phyloP scores from a whole-genome alignment of 1,140 invertebrate species.

The Leptinotarsa defecta region DNA sequence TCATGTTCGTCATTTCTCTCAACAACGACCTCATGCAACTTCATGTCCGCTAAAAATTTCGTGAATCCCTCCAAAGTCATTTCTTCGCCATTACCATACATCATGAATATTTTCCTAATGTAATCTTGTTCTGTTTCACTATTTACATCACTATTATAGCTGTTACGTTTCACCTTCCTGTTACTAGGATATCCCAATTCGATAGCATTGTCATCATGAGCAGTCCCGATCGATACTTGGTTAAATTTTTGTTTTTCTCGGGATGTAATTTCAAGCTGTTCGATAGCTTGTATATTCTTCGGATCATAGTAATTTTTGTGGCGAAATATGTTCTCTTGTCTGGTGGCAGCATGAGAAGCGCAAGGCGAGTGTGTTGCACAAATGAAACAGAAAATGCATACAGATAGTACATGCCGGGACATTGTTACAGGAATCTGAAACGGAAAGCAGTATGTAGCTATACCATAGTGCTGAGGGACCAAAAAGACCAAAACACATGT shows the following conservation, averaged over 20 bases:
- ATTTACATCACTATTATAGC: constrained; percentile 28
- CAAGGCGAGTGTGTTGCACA: constrained; percentile 75
- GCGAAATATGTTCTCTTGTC: constrained; percentile 41
- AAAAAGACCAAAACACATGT: no score
- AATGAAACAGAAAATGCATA: constrained; percentile 77
- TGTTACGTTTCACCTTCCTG: constrained; percentile 21
- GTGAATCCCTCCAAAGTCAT: constrained; percentile 71
- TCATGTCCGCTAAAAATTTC: constrained; percentile 58
- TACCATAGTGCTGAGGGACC: no score
- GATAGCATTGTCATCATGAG: constrained; percentile 17
- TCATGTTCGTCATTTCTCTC: not conserved
- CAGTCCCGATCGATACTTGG: not conserved
- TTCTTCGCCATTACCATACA: constrained; percentile 63
- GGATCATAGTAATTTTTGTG: constrained; percentile 40
- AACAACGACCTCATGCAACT: not conserved
- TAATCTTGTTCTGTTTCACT: constrained; percentile 33
- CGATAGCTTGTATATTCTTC: constrained; percentile 34
- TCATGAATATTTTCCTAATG: constrained; percentile 58
- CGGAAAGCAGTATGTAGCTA: no score
- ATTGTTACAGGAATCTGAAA: constrained; percentile 45
- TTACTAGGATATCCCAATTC: constrained; percentile 15
- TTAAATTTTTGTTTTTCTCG: constrained; percentile 23
- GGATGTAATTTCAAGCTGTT: constrained; percentile 15
- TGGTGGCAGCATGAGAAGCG: constrained; percentile 63
- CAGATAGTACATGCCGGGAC: constrained; percentile 68